Conservation (phyloP, 2,888 invertebrate species). For the Polydrusus pterygomalis region DNA sequence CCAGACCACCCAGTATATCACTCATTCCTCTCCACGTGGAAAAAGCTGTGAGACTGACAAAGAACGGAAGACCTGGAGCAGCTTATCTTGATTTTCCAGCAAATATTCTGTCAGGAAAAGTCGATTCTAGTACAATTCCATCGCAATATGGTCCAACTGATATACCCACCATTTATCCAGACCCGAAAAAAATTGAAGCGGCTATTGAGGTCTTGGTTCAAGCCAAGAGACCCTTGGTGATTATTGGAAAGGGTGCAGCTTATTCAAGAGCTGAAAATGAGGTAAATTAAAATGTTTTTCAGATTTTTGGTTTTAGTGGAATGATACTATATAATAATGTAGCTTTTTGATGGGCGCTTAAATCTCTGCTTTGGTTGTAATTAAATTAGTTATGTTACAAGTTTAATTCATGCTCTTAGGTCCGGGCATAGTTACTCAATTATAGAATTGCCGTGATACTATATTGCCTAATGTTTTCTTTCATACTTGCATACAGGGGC, state of each 20-base stretch:
- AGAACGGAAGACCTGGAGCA: slow-evolving; percentile 92
- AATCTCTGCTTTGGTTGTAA: too few species aligned
- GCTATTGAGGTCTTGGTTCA: slow-evolving; percentile 81
- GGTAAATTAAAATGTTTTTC: slow-evolving; percentile 65
- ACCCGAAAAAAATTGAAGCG: slow-evolving; percentile 75
- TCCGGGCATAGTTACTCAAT: too few species aligned
- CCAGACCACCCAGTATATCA: slow-evolving; percentile 86
- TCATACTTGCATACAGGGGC: too few species aligned
- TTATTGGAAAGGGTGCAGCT: slow-evolving; percentile 84
- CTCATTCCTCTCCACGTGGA: slow-evolving; percentile 93
- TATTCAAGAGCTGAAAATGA: slow-evolving; percentile 86
- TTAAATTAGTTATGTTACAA: too few species aligned
- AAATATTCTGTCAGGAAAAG: slow-evolving; percentile 78
- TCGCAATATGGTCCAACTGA: slow-evolving; percentile 75
- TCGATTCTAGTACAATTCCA: slow-evolving; percentile 62
- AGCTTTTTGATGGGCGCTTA: too few species aligned
- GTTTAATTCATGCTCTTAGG: too few species aligned
- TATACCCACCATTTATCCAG: slow-evolving; percentile 82
- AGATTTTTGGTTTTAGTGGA: background rate
- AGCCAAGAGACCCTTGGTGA: slow-evolving; percentile 89
- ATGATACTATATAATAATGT: too few species aligned
- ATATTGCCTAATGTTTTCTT: too few species aligned
- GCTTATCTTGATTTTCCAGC: slow-evolving; percentile 95
- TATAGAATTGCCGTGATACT: too few species aligned
- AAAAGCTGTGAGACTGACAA: slow-evolving; percentile 89